phyloP scores from a whole-genome alignment of 23 tunicate species.

The Oikopleura albicans region DNA sequence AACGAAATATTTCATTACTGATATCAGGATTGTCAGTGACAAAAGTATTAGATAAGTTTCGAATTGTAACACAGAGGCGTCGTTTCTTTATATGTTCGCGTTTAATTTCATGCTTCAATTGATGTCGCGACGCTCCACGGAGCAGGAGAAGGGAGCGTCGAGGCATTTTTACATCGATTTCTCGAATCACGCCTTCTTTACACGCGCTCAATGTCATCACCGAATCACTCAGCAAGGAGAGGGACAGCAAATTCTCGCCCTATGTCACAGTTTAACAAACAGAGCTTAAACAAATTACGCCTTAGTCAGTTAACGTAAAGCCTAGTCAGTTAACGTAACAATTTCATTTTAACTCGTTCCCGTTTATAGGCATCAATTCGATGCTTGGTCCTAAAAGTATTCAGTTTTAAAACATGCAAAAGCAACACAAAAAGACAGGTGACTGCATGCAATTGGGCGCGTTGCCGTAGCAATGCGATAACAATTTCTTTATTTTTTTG shows the following conservation, averaged over 20 bases:
- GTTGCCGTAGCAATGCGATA: too few species aligned
- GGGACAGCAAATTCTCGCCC: not conserved
- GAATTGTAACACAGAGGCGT: conserved; percentile 54
- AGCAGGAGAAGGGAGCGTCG: not conserved
- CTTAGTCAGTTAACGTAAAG: too few species aligned
- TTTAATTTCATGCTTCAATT: not conserved
- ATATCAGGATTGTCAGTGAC: conserved; percentile 19
- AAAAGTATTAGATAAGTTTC: conserved; percentile 54
- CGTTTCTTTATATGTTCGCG: conserved; percentile 35
- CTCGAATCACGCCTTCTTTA: not conserved
- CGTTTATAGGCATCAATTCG: too few species aligned
- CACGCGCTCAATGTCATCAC: not conserved
- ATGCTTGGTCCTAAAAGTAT: too few species aligned
- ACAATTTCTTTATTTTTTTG: too few species aligned
- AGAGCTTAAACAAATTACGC: too few species aligned
- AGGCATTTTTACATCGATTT: not conserved
- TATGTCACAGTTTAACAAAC: too few species aligned
- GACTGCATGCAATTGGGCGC: too few species aligned
- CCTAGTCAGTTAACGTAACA: too few species aligned
- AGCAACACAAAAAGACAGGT: too few species aligned
- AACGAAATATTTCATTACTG: conserved; percentile 18
- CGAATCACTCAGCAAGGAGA: not conserved
- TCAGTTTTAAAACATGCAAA: too few species aligned
- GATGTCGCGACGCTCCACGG: not conserved
- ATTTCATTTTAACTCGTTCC: too few species aligned